phyloP scores from a whole-genome alignment of 1,140 invertebrate species.

The Drosophila subpulchrella region DNA sequence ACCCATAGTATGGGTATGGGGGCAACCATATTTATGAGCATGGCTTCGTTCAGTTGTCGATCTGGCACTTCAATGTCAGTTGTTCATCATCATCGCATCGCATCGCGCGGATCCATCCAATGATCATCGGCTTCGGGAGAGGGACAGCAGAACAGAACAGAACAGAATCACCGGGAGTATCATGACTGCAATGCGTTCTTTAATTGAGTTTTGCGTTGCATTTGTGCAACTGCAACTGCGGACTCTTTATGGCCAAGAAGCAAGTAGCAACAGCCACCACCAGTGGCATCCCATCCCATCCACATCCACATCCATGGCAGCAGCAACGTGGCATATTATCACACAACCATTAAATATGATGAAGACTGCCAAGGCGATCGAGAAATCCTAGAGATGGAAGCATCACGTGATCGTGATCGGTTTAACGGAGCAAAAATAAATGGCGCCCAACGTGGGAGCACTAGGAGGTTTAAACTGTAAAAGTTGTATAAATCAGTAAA shows the following conservation, averaged over 20 bases:
- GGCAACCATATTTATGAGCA: slow-evolving; percentile 78
- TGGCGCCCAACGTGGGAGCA: not conserved
- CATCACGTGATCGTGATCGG: slow-evolving; percentile 12
- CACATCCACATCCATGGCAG: slow-evolving; percentile 25
- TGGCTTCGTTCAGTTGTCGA: slow-evolving; percentile 67
- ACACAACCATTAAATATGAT: slow-evolving; percentile 84
- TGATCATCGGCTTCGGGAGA: slow-evolving; percentile 20
- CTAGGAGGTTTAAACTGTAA: no score
- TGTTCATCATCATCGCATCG: slow-evolving; percentile 69
- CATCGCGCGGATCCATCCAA: slow-evolving; percentile 22
- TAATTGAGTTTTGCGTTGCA: slow-evolving; percentile 81
- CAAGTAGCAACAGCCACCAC: slow-evolving; percentile 46
- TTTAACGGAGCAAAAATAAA: not conserved
- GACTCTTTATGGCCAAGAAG: slow-evolving; percentile 70
- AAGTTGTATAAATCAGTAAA: no score
- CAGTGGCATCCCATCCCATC: slow-evolving; percentile 26
- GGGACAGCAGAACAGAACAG: not conserved
- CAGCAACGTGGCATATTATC: slow-evolving; percentile 79
- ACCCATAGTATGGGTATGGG: slow-evolving; percentile 19
- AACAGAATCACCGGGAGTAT: slow-evolving; percentile 49
- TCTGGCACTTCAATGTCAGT: slow-evolving; percentile 81
- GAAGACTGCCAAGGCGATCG: slow-evolving; percentile 72
- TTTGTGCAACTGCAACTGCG: slow-evolving; percentile 56
- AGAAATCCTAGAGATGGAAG: slow-evolving; percentile 34
- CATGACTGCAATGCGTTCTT: slow-evolving; percentile 78